Conservation (phyloP, 1,140 invertebrate species). For the Adoxophyes honmai region DNA sequence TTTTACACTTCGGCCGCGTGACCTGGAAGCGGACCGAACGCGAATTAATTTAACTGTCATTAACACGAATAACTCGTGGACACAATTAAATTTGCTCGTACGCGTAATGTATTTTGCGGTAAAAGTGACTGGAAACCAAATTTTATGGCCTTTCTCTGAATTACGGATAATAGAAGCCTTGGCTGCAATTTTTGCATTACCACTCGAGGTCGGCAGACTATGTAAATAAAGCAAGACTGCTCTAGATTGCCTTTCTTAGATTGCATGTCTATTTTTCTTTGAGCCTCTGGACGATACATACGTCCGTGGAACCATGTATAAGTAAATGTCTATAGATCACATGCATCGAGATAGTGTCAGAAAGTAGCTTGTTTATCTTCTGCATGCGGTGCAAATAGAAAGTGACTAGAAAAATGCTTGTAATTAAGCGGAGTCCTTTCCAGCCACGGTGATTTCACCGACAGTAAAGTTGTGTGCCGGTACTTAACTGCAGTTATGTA, state of each 20-base stretch:
- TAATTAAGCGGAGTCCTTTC: neutral
- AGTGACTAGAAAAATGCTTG: neutral
- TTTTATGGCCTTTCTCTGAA: neutral
- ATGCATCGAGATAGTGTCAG: neutral
- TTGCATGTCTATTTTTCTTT: slow-evolving; percentile 1
- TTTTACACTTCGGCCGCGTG: slow-evolving; percentile 1
- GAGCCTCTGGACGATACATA: neutral
- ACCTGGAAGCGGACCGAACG: slow-evolving; percentile 3
- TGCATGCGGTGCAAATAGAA: slow-evolving; percentile 7
- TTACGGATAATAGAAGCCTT: slow-evolving; percentile 1
- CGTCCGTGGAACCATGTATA: too few species aligned
- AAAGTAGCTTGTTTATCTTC: neutral
- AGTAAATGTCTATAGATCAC: neutral
- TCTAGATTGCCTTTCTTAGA: neutral
- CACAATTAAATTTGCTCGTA: neutral
- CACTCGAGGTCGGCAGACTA: neutral
- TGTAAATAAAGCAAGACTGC: slow-evolving; percentile 5
- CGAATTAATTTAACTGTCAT: slow-evolving; percentile 20
- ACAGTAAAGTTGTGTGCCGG: too few species aligned
- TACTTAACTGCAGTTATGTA: too few species aligned
- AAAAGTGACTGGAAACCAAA: neutral
- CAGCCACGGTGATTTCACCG: neutral
- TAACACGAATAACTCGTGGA: slow-evolving; percentile 18
- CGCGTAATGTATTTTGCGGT: neutral
- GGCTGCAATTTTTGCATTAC: slow-evolving; percentile 9